phyloP scores from a whole-genome alignment of 2,113 vertebrate species.

The Indicator maculatus region DNA sequence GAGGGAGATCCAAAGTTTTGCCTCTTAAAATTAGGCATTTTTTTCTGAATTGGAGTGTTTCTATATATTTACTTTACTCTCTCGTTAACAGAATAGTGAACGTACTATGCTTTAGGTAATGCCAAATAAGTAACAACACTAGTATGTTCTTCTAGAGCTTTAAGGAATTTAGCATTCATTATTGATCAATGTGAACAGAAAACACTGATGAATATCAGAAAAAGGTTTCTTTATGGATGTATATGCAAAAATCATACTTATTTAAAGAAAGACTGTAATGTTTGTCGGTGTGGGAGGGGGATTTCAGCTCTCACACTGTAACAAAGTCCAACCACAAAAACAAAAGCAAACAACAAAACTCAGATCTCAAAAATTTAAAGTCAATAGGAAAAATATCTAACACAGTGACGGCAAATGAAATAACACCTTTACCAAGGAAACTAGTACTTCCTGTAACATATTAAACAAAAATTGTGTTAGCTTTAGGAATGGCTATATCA shows the following conservation, averaged over 20 bases:
- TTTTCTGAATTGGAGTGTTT: not conserved
- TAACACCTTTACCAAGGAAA: not conserved
- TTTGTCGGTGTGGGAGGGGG: no score
- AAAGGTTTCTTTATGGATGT: not conserved
- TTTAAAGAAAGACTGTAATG: not conserved
- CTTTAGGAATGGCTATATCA: not conserved
- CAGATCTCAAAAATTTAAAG: not conserved
- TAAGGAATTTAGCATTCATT: not conserved
- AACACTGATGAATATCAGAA: not conserved
- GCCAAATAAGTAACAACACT: not conserved
- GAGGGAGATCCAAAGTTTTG: not conserved
- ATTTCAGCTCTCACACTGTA: no score
- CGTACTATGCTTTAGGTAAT: not conserved
- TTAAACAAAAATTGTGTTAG: not conserved
- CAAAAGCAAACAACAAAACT: not conserved
- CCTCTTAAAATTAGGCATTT: not conserved
- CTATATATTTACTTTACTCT: not conserved
- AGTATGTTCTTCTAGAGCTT: not conserved
- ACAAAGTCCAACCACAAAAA: no score
- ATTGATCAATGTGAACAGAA: not conserved
- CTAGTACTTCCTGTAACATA: not conserved
- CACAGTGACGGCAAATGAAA: not conserved
- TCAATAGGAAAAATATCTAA: not conserved
- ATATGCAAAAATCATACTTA: not conserved
- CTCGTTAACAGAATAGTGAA: not conserved